phyloP scores from a whole-genome alignment of 2,113 vertebrate genomes.

The Microcebus griseorufus region DNA sequence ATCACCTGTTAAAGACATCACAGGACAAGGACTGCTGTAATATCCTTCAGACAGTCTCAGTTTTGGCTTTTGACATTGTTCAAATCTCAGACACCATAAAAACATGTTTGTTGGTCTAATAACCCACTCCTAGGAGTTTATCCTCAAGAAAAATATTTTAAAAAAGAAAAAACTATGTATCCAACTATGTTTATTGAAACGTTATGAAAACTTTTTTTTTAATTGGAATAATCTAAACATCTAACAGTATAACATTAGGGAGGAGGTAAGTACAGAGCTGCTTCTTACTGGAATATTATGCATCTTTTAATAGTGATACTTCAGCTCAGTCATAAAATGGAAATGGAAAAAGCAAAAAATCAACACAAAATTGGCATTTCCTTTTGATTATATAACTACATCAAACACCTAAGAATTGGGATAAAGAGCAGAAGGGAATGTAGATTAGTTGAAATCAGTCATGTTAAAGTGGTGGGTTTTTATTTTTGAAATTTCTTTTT shows the following conservation, averaged over 20 bases:
- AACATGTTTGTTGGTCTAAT: background rate
- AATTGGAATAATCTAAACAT: background rate
- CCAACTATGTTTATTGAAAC: conserved; percentile 13
- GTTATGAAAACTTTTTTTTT: background rate
- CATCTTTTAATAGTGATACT: conserved; percentile 22
- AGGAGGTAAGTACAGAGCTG: background rate
- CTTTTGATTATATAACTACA: conserved; percentile 16
- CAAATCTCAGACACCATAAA: background rate
- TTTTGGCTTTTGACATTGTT: conserved; percentile 46
- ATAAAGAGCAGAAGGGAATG: background rate
- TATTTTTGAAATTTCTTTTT: conserved; percentile 46
- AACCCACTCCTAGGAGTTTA: background rate
- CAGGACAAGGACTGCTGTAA: background rate
- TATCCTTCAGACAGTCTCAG: background rate
- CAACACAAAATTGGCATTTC: background rate
- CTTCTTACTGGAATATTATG: background rate
- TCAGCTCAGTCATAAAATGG: conserved; percentile 19
- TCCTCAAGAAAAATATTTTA: background rate
- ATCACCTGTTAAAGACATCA: background rate
- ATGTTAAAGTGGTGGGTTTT: background rate
- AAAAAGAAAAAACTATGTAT: background rate
- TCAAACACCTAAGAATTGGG: background rate
- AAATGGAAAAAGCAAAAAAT: conserved; percentile 5
- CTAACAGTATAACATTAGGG: background rate
- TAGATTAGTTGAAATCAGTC: background rate